These are phyloP conservation scores for Aromia moschata DNA, from an alignment of 2,888 invertebrate genomes.

Conservation along the genomic window DNA sequence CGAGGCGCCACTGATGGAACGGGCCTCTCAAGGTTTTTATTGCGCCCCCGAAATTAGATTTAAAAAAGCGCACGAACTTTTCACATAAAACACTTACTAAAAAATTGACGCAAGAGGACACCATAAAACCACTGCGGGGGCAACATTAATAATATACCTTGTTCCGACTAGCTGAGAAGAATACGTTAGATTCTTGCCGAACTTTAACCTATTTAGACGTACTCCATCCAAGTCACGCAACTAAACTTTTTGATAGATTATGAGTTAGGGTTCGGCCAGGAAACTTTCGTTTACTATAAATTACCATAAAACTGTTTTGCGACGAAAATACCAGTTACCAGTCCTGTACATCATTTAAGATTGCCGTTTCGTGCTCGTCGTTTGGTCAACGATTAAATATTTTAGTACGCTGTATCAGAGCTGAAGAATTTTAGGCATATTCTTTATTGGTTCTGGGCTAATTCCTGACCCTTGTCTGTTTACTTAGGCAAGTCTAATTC, in stretches of 20 bases:
- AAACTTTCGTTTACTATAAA: conserved; percentile 19
- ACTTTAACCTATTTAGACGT: conserved; percentile 20
- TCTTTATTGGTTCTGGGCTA: too few species aligned
- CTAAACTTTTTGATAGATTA: conserved; percentile 26
- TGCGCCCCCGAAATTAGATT: neutral
- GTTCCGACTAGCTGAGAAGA: conserved; percentile 15
- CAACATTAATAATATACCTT: conserved; percentile 26
- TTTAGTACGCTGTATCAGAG: too few species aligned
- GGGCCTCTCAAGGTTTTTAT: neutral
- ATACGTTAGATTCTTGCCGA: conserved; percentile 18
- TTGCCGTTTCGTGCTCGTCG: neutral
- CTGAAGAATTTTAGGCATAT: too few species aligned
- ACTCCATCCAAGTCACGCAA: conserved; percentile 22
- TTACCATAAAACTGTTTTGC: conserved; percentile 16
- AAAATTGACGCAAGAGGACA: conserved; percentile 10
- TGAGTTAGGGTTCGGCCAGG: conserved; percentile 16
- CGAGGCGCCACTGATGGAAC: too few species aligned
- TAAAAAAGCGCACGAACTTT: conserved; percentile 4
- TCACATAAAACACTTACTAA: conserved; percentile 6
- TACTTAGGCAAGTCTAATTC: too few species aligned
- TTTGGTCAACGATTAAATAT: too few species aligned
- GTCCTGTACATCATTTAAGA: conserved; percentile 2
- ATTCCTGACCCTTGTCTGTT: too few species aligned
- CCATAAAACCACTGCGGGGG: conserved; percentile 10
- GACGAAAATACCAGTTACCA: conserved; percentile 8